Base-by-base conservation (phyloP, 2,888 invertebrate genomes). In the Endotricha flammealis region DNA sequence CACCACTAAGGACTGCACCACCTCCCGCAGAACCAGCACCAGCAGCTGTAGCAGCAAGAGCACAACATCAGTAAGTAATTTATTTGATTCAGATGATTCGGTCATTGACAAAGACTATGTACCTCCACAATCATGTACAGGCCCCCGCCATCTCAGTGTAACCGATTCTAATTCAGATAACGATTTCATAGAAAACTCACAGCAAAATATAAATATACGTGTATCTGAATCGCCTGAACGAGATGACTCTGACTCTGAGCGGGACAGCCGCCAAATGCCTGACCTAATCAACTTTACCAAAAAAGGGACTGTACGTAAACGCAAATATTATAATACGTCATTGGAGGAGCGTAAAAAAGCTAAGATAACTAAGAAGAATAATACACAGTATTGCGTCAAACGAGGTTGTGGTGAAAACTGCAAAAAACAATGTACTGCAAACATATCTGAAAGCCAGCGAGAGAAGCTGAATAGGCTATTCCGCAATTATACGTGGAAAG, bases 401-500 rank as follows among this genome's bases (percentile, higher is more conserved):
- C 24, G 23, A 10, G 36, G 36, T 13, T 36, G 36, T 13, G 28
- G 28, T 22, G 36, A 36, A 29, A 28, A 13, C 9, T 36, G 36
- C 29, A 23, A 32, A 8, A 38, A 23, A 28, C 29, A 33, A 30
- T 33, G 29, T 25, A 30, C 12, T 16, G 29, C 38, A 29, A 20
- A 24, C 12, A 24, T 36, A 12, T 37, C 3, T 16, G 16, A 41
- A 35, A 23, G 35, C 17, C 34, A 38, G 4, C 8, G 35, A 32
- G 14, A 17, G 8, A n/a, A 23, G 9, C 32, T 41, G 3, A 40
- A 40, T 40, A 36, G 9, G 13, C 2, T 16, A 14, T 40, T 24
- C 29, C 32, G 36, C 32, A 22, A 36, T 12, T 24, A 41, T 38
- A 17, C 41, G 2, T 48, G 39, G 35, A 24, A 33, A 29, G 35